phyloP scores from a whole-genome alignment of 2,113 vertebrate species.

The Aphyosemion australe region DNA sequence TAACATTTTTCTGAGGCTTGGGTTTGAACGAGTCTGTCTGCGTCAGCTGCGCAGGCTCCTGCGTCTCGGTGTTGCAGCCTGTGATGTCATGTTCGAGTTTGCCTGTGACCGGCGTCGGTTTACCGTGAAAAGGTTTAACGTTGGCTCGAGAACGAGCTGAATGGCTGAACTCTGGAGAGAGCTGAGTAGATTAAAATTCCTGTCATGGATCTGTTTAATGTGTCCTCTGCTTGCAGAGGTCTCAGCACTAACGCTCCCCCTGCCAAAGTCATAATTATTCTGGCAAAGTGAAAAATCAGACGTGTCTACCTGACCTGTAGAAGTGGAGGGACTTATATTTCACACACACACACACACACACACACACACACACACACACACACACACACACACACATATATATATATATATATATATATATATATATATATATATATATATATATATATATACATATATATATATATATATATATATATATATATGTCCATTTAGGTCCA shows the following conservation, averaged over 20 bases:
- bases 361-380: too few relatives aligned
- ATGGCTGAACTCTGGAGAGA: constrained; percentile 54
- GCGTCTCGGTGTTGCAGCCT: constrained; percentile 12
- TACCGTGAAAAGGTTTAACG: constrained; percentile 73
- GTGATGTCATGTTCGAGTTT: constrained; percentile 78
- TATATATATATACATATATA: too few relatives aligned
- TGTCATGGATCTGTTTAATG: constrained; percentile 70
- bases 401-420: too few relatives aligned
- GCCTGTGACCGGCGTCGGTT: constrained; percentile 72
- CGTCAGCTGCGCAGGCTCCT: constrained; percentile 35
- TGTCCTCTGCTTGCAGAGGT: constrained; percentile 44
- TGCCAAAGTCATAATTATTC: constrained; percentile 34
- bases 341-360: too few relatives aligned
- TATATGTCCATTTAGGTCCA: background rate
- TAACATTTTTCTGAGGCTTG: background rate
- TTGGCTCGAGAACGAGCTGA: constrained; percentile 71
- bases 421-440: too few relatives aligned
- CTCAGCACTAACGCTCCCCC: constrained; percentile 31
- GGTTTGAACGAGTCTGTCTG: constrained; percentile 1
- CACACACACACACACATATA: too few relatives aligned
- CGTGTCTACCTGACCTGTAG: constrained; percentile 5
- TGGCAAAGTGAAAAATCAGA: constrained; percentile 19
- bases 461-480: too few relatives aligned
- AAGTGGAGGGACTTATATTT: constrained; percentile 2
- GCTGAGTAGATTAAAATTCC: constrained; percentile 78